phyloP scores from a whole-genome alignment of 2,888 invertebrate genomes.

The Sarcophaga variegata region DNA sequence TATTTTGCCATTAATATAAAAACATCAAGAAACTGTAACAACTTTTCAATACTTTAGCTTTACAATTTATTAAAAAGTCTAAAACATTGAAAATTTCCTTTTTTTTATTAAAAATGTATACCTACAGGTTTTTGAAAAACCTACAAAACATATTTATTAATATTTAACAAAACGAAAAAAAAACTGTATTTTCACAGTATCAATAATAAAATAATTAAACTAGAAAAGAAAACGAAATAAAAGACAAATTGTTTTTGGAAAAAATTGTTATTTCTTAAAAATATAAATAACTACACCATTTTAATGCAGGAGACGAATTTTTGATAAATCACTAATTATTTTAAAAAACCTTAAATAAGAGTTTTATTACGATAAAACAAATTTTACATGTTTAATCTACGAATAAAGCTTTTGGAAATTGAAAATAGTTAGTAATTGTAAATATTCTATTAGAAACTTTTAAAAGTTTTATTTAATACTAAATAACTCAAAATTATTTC shows the following conservation, averaged over 20 bases:
- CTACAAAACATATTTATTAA: slow-evolving; percentile 42
- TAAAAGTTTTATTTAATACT: too few relatives aligned
- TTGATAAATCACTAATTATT: too few relatives aligned
- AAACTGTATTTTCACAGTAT: slow-evolving; percentile 65
- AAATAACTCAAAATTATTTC: too few relatives aligned
- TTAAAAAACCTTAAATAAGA: too few relatives aligned
- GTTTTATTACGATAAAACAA: too few relatives aligned
- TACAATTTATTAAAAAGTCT: slow-evolving; percentile 33
- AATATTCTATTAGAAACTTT: too few relatives aligned
- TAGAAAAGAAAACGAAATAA: neutral
- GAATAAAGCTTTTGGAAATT: too few relatives aligned
- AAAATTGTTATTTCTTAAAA: neutral
- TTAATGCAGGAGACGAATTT: neutral
- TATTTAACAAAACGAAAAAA: slow-evolving; percentile 22
- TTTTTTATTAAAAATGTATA: slow-evolving; percentile 50
- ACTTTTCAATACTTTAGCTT: slow-evolving; percentile 49
- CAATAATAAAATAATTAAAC: slow-evolving; percentile 18
- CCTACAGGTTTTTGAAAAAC: slow-evolving; percentile 60
- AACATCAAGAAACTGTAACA: slow-evolving; percentile 13
- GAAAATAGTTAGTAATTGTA: too few relatives aligned
- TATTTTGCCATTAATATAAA: slow-evolving; percentile 26
- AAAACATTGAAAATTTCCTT: slow-evolving; percentile 25
- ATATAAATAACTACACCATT: slow-evolving; percentile 5
- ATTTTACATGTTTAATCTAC: too few relatives aligned
- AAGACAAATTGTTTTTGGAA: neutral